Evolutionary conservation across 2,113 vertebrate species (phyloP).

Genomic region (Vanacampus margaritifer): DNA sequence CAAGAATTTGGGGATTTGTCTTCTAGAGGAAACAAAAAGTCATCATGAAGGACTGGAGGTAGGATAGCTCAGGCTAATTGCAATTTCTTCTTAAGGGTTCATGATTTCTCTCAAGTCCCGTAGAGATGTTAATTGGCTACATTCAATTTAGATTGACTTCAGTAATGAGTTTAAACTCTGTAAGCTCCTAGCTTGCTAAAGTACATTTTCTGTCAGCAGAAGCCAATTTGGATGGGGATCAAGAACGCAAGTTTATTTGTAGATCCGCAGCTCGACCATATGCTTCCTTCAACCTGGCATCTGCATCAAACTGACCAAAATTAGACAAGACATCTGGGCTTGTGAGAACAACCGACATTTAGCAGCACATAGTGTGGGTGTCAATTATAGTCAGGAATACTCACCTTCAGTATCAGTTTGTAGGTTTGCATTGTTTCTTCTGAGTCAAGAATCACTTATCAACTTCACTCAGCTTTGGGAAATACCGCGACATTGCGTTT

Average conservation of each 20-base stretch:
- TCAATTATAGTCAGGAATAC: neutral
- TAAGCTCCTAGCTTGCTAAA: neutral
- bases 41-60: conserved; percentile 9
- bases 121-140: neutral
- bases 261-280: neutral
- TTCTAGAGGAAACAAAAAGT: conserved; percentile 16
- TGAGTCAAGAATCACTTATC: too few relatives aligned
- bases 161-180: neutral
- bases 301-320: neutral
- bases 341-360: neutral
- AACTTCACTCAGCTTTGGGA: too few relatives aligned
- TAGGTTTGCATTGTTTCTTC: too few relatives aligned
- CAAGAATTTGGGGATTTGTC: conserved; percentile 22
- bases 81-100: neutral
- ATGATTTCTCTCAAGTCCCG: neutral
- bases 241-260: neutral
- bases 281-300: neutral
- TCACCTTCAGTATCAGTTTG: neutral
- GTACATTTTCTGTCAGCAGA: neutral
- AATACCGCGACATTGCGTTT: too few relatives aligned
- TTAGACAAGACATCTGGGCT: neutral
- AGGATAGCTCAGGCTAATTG: neutral
- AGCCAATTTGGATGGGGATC: neutral
- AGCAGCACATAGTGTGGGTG: neutral
- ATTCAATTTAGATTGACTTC: neutral